These are phyloP conservation scores for Metalampra italica DNA, from an alignment of 2,888 invertebrate species.

Conservation along the genomic window DNA sequence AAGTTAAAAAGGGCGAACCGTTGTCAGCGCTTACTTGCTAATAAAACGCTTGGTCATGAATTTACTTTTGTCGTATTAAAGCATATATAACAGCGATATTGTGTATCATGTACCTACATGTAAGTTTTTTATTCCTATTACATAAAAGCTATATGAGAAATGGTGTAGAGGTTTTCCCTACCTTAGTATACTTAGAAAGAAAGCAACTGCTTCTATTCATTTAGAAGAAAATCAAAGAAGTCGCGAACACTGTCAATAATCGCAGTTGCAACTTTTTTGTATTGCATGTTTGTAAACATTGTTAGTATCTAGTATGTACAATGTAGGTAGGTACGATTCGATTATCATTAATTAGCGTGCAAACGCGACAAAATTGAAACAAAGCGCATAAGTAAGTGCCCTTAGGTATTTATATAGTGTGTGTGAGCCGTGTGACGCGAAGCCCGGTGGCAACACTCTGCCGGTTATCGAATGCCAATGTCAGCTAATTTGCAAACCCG, in stretches of 20 bases:
- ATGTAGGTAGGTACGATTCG: no score
- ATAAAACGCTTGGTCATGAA: not conserved
- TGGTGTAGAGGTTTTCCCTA: no score
- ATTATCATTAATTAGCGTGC: not conserved
- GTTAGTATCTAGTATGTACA: no score
- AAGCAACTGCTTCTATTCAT: no score
- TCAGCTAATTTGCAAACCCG: slow-evolving; percentile 68
- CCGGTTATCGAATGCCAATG: slow-evolving; percentile 60
- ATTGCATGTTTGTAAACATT: no score
- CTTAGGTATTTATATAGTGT: not conserved
- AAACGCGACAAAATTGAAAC: not conserved
- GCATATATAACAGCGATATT: not conserved
- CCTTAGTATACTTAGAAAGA: no score
- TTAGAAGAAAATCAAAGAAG: no score
- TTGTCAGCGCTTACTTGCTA: not conserved
- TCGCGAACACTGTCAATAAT: no score
- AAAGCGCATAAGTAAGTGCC: not conserved
- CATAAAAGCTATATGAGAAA: no score
- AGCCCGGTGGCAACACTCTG: not conserved
- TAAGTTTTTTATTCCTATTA: no score
- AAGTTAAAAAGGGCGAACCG: slow-evolving; percentile 5
- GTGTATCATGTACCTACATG: not conserved
- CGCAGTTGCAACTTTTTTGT: no score
- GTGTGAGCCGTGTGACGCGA: not conserved
- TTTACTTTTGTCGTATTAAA: not conserved